Evolutionary conservation across 2,888 invertebrate species (phyloP), one percentile per base, ranked within the genome.

Genomic region (Cosmia trapezina): DNA sequence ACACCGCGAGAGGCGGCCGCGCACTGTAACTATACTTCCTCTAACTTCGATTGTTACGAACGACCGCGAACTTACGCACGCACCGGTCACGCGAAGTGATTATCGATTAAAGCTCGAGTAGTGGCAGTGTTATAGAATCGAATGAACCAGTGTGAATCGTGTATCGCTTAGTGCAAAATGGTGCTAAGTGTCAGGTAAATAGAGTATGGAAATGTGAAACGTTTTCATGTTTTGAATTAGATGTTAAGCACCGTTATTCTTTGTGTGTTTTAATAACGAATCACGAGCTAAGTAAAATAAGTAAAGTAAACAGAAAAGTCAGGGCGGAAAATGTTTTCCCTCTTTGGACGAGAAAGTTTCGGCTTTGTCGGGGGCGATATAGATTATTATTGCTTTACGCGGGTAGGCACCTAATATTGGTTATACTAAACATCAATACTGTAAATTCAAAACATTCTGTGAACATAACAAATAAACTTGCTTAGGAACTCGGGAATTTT

Each of bases 121-220:
- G 86, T 87, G 87, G 73, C 65, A 83, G 86, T 87, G 90, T 88
- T 85, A 62, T 45, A 81, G 83, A 62, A 80, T 86, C 78, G 84
- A 83, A 87, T 89, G 81, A 86, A 88, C 88, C 66, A 76, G 83
- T 86, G 89, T 89, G 87, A 73, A 81, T 60, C 75, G 87, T 89
- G 87, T 74, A 76, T 81, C 83, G 81, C 80, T 83, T 81, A 78
- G 81, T 93, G 91, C 90, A 96, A 94, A 93, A 96, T 96, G 96
- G 91, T 94, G 92, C 87, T 93, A 87, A 93, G 88, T 91, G 79
- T 91, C 86, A 95, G 94, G 96, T 96, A 91, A 95, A 94, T 93
- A 89, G 88, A 88, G 87, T 91, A 82, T 82, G 76, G 71, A 78
- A 69, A 78, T 80, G 69, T 70, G 66, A 61, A 70, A 54, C 28